phyloP scores from a whole-genome alignment of 2,113 vertebrate genomes.

The Lota lota region DNA sequence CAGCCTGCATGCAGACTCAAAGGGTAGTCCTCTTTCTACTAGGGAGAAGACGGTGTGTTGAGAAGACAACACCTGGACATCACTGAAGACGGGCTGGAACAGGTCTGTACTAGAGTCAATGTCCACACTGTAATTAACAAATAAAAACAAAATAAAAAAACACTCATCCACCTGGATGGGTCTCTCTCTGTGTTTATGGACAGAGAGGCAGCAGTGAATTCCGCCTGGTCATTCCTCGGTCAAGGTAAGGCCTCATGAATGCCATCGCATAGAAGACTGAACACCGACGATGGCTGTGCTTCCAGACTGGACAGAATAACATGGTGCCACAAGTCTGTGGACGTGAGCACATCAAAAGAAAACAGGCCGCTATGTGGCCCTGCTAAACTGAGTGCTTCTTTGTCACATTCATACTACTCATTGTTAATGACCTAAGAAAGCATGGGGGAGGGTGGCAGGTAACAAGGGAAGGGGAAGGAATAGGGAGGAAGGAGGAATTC shows the following conservation, averaged over 20 bases:
- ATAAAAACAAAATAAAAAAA: background rate
- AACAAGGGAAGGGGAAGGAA: background rate
- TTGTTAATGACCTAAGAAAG: conserved; percentile 26
- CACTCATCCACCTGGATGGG: conserved; percentile 37
- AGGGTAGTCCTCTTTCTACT: background rate
- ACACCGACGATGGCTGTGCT: conserved; percentile 52
- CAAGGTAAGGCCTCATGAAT: conserved; percentile 17
- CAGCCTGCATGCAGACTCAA: too few relatives aligned
- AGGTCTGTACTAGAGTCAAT: conserved; percentile 30
- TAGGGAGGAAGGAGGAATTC: background rate
- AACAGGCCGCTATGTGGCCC: conserved; percentile 17
- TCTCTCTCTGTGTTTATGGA: conserved; percentile 22
- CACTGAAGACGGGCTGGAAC: conserved; percentile 21
- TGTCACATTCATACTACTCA: conserved; percentile 21
- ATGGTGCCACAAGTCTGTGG: conserved; percentile 2
- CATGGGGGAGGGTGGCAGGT: background rate
- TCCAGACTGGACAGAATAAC: conserved; percentile 16
- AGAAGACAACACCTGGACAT: conserved; percentile 21
- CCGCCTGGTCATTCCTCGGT: conserved; percentile 26
- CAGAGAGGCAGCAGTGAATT: conserved; percentile 32
- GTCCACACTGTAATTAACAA: conserved; percentile 42
- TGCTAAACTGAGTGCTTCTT: conserved; percentile 34
- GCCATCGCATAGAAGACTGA: conserved; percentile 44
- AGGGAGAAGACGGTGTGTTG: conserved; percentile 6
- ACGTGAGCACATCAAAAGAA: conserved; percentile 4